These are phyloP conservation scores for Anisognathus igniventris DNA, from an alignment of 2,797 vertebrate species.

Conservation along the genomic window DNA sequence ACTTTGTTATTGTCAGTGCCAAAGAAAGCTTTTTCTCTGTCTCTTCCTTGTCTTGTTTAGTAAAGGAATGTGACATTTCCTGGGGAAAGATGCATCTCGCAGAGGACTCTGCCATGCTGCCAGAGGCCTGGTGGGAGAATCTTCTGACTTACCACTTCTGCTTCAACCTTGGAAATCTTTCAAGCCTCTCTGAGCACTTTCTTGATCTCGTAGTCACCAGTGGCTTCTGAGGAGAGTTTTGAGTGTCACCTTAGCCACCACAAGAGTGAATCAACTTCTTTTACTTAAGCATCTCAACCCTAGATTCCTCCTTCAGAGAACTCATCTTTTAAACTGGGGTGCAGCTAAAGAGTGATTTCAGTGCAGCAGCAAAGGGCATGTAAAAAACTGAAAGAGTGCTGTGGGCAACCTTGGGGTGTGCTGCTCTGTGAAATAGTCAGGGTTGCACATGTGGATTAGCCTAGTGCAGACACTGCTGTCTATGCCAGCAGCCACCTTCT, in stretches of 20 bases:
- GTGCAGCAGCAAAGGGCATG: not conserved
- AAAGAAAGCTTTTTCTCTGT: slow-evolving; percentile 47
- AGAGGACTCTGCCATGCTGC: slow-evolving; percentile 24
- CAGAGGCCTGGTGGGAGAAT: slow-evolving; percentile 39
- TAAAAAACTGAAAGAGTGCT: not conserved
- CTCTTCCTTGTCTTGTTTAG: slow-evolving; percentile 38
- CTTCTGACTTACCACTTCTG: slow-evolving; percentile 17
- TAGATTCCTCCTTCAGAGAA: not conserved
- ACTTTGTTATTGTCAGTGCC: not conserved
- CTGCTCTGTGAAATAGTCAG: not conserved
- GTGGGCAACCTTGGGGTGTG: not conserved
- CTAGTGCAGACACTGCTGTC: not conserved
- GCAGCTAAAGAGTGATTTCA: not conserved
- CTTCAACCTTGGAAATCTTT: slow-evolving; percentile 17
- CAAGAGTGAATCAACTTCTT: not conserved
- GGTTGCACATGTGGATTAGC: not conserved
- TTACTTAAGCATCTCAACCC: not conserved
- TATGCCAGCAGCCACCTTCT: not conserved
- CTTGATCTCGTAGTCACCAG: not conserved
- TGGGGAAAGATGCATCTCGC: not conserved
- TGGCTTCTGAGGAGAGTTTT: slow-evolving; percentile 20
- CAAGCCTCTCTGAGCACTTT: not conserved
- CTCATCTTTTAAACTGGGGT: not conserved
- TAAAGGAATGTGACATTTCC: slow-evolving; percentile 36
- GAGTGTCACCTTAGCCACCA: slow-evolving; percentile 11